These are phyloP conservation scores for Tenualosa ilisha DNA, from an alignment of 2,797 vertebrate species.

Conservation along the genomic window DNA sequence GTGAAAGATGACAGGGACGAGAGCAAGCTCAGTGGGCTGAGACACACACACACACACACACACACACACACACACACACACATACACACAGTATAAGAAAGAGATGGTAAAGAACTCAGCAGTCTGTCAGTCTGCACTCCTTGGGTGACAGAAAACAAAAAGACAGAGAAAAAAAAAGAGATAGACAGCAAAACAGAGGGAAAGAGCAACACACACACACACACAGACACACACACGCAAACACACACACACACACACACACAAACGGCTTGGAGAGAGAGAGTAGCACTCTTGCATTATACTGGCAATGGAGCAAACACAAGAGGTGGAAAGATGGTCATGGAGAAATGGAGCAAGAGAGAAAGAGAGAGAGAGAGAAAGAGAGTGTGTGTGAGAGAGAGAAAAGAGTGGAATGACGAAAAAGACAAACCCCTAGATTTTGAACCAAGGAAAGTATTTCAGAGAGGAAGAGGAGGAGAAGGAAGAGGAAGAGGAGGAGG, in stretches of 20 bases:
- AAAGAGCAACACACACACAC: background rate
- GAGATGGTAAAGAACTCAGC: constrained; percentile 34
- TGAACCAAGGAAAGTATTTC: background rate
- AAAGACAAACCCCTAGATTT: no score
- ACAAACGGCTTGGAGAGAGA: background rate
- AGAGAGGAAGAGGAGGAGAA: background rate
- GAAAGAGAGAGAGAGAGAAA: background rate
- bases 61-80: constrained; percentile 11
- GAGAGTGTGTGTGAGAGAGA: background rate
- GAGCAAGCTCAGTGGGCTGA: background rate
- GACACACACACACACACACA: constrained; percentile 16
- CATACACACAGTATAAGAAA: background rate
- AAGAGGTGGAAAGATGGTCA: background rate
- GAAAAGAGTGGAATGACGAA: background rate
- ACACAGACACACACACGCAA: no score
- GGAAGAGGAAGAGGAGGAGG: background rate
- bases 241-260: no score
- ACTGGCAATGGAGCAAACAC: background rate
- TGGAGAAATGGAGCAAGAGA: background rate
- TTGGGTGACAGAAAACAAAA: background rate
- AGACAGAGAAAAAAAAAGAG: background rate
- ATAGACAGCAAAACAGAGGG: background rate
- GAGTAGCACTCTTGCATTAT: background rate
- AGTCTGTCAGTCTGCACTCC: background rate
- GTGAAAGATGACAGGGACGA: background rate